Percentiles rank a stretch among this genome's conserved stretches.
phyloP scores from a whole-genome alignment of 2,888 invertebrate genomes.

The Stenodera caucasica region DNA sequence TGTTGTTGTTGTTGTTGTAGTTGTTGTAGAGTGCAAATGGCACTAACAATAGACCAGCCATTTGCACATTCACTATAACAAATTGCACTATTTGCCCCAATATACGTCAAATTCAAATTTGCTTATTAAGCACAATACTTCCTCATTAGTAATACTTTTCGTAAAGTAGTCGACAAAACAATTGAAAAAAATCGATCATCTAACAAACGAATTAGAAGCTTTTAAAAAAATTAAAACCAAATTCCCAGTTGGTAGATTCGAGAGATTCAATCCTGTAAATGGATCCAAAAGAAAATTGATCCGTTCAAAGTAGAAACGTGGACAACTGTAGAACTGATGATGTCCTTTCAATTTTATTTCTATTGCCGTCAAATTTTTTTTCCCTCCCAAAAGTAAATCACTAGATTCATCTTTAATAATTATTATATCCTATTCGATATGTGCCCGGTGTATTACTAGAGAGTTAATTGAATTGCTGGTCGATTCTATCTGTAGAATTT shows the following conservation, averaged over 20 bases:
- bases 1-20: not conserved
- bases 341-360: not conserved
- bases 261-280: constrained; percentile 3
- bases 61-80: constrained; percentile 5
- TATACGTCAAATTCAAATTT: constrained; percentile 5
- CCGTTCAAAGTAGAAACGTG: not conserved
- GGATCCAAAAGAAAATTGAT: not conserved
- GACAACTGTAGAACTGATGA: not conserved
- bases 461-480: constrained; percentile 3
- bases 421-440: not conserved
- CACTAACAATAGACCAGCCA: not conserved
- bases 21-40: not conserved
- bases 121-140: not conserved
- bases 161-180: too few relatives aligned
- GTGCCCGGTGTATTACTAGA: not conserved
- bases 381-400: too few relatives aligned
- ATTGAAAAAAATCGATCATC: not conserved
- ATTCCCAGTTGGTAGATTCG: not conserved
- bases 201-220: not conserved
- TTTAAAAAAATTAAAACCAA: constrained; percentile 9
- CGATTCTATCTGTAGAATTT: not conserved
- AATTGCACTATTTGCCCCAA: not conserved
- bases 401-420: too few relatives aligned
- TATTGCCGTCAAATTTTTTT: not conserved
- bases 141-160: not conserved